Conservation (phyloP, 2,797 vertebrate genomes). For the Rallus crepitans region DNA sequence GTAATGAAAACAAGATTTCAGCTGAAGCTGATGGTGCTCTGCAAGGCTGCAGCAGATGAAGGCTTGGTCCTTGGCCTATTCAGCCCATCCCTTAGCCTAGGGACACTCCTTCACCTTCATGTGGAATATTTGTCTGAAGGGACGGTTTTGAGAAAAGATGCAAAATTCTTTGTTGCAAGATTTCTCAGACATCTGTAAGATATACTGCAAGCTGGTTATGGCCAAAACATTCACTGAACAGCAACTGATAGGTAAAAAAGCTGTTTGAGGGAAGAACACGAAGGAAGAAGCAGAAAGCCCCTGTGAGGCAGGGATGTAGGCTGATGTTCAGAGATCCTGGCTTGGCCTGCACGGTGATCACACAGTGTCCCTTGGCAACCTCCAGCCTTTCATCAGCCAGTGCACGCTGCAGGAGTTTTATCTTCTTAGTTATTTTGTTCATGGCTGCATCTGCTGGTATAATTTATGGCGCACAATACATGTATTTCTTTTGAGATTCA, state of each 20-base stretch:
- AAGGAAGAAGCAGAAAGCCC: not conserved
- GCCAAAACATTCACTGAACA: not conserved
- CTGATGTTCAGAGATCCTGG: not conserved
- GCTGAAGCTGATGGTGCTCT: not conserved
- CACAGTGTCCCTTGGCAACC: conserved; percentile 10
- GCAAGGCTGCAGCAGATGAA: not conserved
- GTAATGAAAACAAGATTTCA: not conserved
- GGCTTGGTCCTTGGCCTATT: not conserved
- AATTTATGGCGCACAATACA: conserved; percentile 58
- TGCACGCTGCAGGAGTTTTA: not conserved
- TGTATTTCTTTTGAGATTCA: conserved; percentile 20
- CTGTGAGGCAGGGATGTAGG: not conserved
- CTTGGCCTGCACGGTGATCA: not conserved
- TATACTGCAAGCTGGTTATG: not conserved
- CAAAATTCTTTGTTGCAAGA: not conserved
- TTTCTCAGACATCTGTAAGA: not conserved
- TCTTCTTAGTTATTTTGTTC: conserved; percentile 10
- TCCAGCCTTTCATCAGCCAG: not conserved
- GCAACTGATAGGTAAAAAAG: not conserved
- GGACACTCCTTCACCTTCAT: not conserved
- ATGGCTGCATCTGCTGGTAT: conserved; percentile 33
- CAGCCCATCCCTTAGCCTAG: not conserved
- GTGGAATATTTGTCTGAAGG: not conserved
- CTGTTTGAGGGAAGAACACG: not conserved
- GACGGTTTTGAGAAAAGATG: not conserved